Conservation (phyloP, 2,797 vertebrate species). For the Carapus acus region DNA sequence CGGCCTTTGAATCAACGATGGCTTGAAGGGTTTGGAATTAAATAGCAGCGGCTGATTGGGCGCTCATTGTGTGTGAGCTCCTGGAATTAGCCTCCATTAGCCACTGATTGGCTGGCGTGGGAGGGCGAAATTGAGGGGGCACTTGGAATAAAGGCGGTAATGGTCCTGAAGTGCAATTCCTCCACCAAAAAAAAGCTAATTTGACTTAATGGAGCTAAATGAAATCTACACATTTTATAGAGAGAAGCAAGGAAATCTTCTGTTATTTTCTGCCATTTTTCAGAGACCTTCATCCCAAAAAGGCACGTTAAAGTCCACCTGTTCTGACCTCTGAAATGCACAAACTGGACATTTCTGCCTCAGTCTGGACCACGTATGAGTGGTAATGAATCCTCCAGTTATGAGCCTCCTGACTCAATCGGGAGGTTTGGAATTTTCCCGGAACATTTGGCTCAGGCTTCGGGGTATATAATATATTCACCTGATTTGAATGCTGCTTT, state of each 20-base stretch:
- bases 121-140: slow-evolving; percentile 28
- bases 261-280: too few relatives aligned
- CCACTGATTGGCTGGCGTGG: slow-evolving; percentile 39
- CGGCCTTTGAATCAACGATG: slow-evolving; percentile 23
- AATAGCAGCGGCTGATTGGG: slow-evolving; percentile 50
- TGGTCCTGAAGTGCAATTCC: background rate
- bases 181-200: background rate
- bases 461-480: too few relatives aligned
- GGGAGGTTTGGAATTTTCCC: too few relatives aligned
- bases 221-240: background rate
- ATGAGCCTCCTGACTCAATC: too few relatives aligned
- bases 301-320: too few relatives aligned
- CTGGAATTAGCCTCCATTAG: slow-evolving; percentile 54
- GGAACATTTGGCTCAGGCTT: too few relatives aligned
- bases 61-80: slow-evolving; percentile 46
- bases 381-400: too few relatives aligned
- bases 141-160: slow-evolving; percentile 39
- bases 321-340: too few relatives aligned
- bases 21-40: slow-evolving; percentile 45
- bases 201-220: background rate
- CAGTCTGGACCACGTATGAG: too few relatives aligned
- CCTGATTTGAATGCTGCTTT: too few relatives aligned
- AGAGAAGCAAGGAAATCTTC: background rate
- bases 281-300: too few relatives aligned
- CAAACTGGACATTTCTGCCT: too few relatives aligned